phyloP scores from a whole-genome alignment of 2,113 vertebrate species.

The Ahaetulla prasina region DNA sequence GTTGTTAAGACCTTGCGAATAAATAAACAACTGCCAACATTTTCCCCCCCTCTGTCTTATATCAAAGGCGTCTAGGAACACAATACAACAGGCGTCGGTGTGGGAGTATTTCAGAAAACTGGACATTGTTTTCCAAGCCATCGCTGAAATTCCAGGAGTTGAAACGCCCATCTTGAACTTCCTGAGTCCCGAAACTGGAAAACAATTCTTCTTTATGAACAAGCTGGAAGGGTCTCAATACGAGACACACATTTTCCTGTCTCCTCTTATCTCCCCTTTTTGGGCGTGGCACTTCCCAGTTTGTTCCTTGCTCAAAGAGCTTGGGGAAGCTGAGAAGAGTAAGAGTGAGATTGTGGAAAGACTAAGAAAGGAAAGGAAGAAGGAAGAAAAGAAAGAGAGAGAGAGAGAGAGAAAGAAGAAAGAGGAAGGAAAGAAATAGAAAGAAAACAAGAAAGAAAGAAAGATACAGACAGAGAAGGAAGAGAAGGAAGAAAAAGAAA shows the following conservation, averaged over 20 bases:
- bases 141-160: background rate
- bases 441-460: no score
- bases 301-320: background rate
- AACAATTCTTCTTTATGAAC: background rate
- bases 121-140: background rate
- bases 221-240: background rate
- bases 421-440: no score
- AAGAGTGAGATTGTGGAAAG: background rate
- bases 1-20: background rate
- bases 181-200: background rate
- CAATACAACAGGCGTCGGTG: background rate
- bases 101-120: background rate
- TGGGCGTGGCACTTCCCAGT: background rate
- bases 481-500: no score
- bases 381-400: no score
- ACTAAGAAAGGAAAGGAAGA: background rate
- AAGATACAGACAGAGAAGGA: no score
- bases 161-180: background rate
- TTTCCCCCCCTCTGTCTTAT: background rate
- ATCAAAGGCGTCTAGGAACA: background rate
- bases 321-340: background rate
- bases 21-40: background rate
- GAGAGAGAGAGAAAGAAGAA: no score
- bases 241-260: background rate
- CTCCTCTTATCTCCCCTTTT: background rate